phyloP scores from a whole-genome alignment of 1,140 invertebrate genomes.

The Neuroterus valhalla region DNA sequence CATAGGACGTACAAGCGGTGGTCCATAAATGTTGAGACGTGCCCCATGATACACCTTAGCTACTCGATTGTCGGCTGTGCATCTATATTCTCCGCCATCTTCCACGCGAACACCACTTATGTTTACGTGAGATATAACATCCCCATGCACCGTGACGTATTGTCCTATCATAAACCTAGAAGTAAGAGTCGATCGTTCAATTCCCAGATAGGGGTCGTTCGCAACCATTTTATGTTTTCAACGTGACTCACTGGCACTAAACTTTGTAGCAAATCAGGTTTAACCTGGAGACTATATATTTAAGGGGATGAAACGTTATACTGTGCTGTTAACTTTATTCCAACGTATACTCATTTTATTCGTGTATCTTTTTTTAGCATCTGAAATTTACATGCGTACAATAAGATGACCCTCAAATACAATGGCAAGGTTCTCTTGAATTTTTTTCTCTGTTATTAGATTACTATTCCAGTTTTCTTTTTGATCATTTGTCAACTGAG shows the following conservation, averaged over 20 bases:
- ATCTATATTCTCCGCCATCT: slow-evolving; percentile 94
- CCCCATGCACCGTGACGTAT: slow-evolving; percentile 92
- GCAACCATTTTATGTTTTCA: background rate
- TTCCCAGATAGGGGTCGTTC: background rate
- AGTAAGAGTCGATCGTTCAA: slow-evolving; percentile 28
- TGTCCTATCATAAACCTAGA: slow-evolving; percentile 90
- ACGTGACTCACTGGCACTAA: background rate
- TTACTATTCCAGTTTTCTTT: no score
- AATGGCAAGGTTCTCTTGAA: no score
- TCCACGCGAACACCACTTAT: slow-evolving; percentile 90
- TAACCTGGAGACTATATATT: no score
- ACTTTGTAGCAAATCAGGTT: background rate
- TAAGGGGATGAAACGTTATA: no score
- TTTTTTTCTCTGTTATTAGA: no score
- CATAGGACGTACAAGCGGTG: slow-evolving; percentile 93
- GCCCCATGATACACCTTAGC: slow-evolving; percentile 85
- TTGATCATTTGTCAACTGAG: no score
- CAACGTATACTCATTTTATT: no score
- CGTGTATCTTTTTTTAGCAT: no score
- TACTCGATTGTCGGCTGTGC: slow-evolving; percentile 89
- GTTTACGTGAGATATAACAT: slow-evolving; percentile 96
- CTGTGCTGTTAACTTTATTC: no score
- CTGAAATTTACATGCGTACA: no score
- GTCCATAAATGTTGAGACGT: slow-evolving; percentile 92
- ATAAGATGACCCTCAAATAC: no score